A percentile compares a stretch with the other conserved stretches of the same genome.
These are phyloP conservation scores for Tokudaia tokunoshimensis DNA, from an alignment of 2,797 vertebrate genomes.

Conservation along the genomic window DNA sequence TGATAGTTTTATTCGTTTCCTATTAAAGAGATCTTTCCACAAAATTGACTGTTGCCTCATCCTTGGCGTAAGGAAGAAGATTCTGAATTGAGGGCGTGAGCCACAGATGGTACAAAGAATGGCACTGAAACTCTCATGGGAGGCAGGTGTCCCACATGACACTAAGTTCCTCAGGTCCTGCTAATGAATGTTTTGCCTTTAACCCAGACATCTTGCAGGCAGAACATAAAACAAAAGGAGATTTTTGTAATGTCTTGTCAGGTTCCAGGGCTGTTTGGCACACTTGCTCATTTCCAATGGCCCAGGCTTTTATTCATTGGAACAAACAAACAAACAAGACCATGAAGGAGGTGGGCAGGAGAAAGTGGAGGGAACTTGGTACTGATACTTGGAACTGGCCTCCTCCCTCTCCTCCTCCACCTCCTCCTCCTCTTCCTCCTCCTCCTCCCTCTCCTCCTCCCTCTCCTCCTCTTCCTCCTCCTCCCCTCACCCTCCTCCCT, in stretches of 20 bases:
- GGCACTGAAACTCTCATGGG: conserved; percentile 76
- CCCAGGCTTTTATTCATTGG: not conserved
- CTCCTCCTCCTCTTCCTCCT: no score
- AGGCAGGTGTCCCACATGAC: conserved; percentile 86
- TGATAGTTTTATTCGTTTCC: conserved; percentile 83
- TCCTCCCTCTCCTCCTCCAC: no score
- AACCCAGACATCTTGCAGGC: not conserved
- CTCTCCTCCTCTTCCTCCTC: no score
- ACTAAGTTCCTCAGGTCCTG: conserved; percentile 79
- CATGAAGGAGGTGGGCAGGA: not conserved
- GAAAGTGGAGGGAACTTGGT: accelerated
- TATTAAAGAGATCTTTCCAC: conserved; percentile 79
- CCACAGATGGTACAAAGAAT: conserved; percentile 84
- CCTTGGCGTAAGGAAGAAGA: conserved; percentile 79
- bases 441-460: no score
- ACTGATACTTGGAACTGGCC: no score
- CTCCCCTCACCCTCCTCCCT: no score
- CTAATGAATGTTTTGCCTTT: conserved; percentile 68
- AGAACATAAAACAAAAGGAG: conserved; percentile 47
- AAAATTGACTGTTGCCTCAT: conserved; percentile 80
- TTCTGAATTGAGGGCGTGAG: conserved; percentile 80
- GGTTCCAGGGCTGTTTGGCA: not conserved
- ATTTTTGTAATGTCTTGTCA: not conserved
- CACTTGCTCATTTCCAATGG: not conserved
- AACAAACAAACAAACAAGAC: not conserved